These are phyloP conservation scores for Apistogramma diplotaenia DNA, from an alignment of 2,113 vertebrate species.

Conservation along the genomic window DNA sequence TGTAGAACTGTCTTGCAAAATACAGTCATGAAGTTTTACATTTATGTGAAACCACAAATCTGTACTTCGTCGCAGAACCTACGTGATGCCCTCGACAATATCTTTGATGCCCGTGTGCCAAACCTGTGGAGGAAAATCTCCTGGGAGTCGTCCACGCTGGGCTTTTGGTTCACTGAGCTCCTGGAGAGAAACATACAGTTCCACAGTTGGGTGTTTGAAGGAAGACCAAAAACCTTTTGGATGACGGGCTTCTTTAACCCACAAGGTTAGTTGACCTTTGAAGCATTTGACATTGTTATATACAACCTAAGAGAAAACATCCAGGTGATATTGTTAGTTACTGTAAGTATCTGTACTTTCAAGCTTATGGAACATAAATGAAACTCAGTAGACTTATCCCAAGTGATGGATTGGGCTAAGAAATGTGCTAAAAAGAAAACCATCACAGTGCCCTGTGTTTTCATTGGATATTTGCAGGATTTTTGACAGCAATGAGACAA, in stretches of 20 bases:
- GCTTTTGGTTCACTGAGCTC: slow-evolving; percentile 91
- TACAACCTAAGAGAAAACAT: neutral
- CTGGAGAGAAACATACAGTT: slow-evolving; percentile 86
- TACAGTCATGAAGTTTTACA: neutral
- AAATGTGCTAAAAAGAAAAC: neutral
- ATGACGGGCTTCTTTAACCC: slow-evolving; percentile 62
- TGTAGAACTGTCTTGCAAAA: neutral
- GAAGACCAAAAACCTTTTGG: slow-evolving; percentile 61
- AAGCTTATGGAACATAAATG: neutral
- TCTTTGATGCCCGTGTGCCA: slow-evolving; percentile 87
- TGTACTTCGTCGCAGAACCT: slow-evolving; percentile 66
- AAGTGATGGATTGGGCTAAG: neutral
- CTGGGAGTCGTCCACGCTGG: slow-evolving; percentile 86
- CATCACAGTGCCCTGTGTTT: too few relatives aligned
- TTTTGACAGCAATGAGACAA: slow-evolving; percentile 76
- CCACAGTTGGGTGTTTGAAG: slow-evolving; percentile 83
- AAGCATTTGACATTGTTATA: neutral
- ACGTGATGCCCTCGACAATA: slow-evolving; percentile 85
- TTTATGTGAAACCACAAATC: neutral
- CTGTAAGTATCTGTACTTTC: neutral
- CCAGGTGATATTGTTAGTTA: neutral
- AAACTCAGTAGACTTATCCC: neutral
- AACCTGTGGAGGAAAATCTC: slow-evolving; percentile 84
- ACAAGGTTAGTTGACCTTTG: slow-evolving; percentile 76
- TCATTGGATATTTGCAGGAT: slow-evolving; percentile 21